These are phyloP conservation scores for Noctua fimbriata DNA, from an alignment of 2,888 invertebrate species.

Conservation along the genomic window DNA sequence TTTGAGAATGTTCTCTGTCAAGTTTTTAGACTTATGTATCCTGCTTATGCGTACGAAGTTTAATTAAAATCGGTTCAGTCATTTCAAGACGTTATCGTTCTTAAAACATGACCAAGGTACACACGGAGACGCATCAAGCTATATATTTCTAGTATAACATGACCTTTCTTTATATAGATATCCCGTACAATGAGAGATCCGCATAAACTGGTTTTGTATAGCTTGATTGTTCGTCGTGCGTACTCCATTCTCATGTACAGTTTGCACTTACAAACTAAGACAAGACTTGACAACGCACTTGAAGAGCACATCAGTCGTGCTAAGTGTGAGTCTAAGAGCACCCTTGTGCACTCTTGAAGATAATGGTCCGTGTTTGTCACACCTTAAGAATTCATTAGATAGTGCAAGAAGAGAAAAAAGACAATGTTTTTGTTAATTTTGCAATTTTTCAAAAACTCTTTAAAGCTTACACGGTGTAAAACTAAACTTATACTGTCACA, in stretches of 20 bases:
- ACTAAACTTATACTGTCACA: too few species aligned
- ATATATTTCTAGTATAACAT: neutral
- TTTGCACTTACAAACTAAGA: conserved; percentile 21
- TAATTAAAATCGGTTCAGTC: too few species aligned
- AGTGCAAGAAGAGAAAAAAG: neutral
- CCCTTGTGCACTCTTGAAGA: conserved; percentile 23
- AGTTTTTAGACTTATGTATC: too few species aligned
- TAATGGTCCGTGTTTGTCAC: conserved; percentile 36
- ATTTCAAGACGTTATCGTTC: too few species aligned
- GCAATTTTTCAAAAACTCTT: neutral
- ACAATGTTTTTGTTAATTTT: neutral
- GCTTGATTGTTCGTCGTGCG: neutral
- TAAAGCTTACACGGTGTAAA: too few species aligned
- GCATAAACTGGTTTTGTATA: neutral
- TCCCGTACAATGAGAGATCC: neutral
- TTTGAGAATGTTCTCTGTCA: too few species aligned
- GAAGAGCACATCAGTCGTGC: conserved; percentile 31
- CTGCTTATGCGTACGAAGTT: too few species aligned
- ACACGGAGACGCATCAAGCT: neutral
- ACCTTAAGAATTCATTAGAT: conserved; percentile 24
- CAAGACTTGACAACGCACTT: conserved; percentile 26
- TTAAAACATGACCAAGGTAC: neutral
- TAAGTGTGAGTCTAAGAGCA: neutral
- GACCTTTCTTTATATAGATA: neutral
- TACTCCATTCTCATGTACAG: neutral